A percentile compares a stretch with the other conserved stretches of the same genome.
Conservation (phyloP, 35 echinoderm and acorn worm species). For the Lytechinus pictus region DNA sequence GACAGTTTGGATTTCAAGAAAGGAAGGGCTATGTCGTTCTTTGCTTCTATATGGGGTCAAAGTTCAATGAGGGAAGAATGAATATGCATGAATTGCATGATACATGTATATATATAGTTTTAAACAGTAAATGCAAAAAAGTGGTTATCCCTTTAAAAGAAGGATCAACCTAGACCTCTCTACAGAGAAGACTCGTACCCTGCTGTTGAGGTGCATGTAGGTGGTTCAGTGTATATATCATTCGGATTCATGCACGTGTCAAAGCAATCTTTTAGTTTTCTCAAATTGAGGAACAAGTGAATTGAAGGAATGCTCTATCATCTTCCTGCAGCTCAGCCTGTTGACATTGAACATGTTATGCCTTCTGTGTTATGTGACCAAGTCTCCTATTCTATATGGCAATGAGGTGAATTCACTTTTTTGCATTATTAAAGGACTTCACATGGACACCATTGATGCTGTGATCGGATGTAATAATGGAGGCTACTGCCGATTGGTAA, state of each 20-base stretch:
- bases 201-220: neutral
- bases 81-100: neutral
- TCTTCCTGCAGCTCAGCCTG: neutral
- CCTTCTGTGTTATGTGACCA: slow-evolving; percentile 9
- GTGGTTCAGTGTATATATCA: too few relatives aligned
- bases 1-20: neutral
- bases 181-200: neutral
- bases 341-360: neutral
- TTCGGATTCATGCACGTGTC: neutral
- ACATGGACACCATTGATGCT: neutral
- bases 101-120: neutral
- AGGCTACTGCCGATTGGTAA: neutral
- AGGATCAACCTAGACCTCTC: neutral
- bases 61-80: neutral
- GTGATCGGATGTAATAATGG: too few relatives aligned
- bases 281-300: neutral
- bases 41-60: neutral
- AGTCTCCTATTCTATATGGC: neutral
- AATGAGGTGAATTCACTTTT: neutral
- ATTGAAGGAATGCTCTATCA: neutral
- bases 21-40: neutral
- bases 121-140: neutral
- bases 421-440: neutral
- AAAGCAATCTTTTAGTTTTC: neutral
- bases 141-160: neutral